These are phyloP conservation scores for Unio delphinus DNA, from an alignment of 2,888 invertebrate genomes.

Conservation along the genomic window DNA sequence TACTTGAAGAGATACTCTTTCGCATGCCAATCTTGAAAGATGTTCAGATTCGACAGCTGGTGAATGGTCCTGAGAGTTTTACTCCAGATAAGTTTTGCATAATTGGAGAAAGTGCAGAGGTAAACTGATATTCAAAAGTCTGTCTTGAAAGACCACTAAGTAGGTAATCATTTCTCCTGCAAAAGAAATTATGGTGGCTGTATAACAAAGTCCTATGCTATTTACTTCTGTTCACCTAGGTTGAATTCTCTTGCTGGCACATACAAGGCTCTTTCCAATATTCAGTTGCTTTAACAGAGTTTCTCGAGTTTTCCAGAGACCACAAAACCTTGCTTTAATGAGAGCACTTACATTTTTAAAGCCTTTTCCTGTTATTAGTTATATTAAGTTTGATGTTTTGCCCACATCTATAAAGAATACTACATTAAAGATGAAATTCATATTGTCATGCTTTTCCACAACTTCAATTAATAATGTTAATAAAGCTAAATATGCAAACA, in stretches of 20 bases:
- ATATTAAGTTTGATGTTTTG: no score
- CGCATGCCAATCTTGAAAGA: slow-evolving; percentile 85
- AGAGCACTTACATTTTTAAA: no score
- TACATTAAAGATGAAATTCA: no score
- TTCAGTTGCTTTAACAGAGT: not conserved
- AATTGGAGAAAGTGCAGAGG: slow-evolving; percentile 94
- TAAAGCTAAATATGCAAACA: no score
- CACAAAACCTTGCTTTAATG: no score
- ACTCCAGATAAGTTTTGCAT: slow-evolving; percentile 98
- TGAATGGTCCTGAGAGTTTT: slow-evolving; percentile 94
- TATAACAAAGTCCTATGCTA: not conserved
- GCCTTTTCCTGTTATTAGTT: no score
- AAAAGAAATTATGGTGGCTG: not conserved
- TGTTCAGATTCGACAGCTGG: slow-evolving; percentile 84
- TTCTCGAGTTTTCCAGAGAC: no score
- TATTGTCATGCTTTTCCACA: no score
- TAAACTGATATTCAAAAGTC: slow-evolving; percentile 67
- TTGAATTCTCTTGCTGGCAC: not conserved
- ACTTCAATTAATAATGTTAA: no score
- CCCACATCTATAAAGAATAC: no score
- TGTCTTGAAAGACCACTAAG: no score
- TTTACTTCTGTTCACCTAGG: not conserved
- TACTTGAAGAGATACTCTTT: slow-evolving; percentile 87
- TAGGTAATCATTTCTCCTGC: not conserved
- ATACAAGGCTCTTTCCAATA: not conserved